Conservation (phyloP, 2,888 invertebrate genomes). For the Campoletis raptor region DNA sequence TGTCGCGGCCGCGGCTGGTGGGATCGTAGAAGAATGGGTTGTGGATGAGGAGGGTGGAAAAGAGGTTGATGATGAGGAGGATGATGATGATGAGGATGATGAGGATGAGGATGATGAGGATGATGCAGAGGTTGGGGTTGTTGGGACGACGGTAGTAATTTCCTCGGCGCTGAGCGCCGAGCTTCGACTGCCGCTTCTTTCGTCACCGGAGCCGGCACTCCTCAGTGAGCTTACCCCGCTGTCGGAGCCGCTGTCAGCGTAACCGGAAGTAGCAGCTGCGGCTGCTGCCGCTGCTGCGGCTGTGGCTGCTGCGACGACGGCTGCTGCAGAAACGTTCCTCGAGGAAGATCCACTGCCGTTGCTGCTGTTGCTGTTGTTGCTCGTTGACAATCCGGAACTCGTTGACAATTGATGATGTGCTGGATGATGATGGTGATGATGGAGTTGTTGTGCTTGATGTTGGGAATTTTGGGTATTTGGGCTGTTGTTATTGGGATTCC, state of each 20-base stretch:
- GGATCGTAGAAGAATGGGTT: conserved; percentile 46
- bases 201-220: conserved; percentile 90
- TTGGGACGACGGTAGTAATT: conserved; percentile 86
- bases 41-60: conserved; percentile 24
- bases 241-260: conserved; percentile 87
- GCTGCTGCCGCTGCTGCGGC: conserved; percentile 56
- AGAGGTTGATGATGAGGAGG: background rate
- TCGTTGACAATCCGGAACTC: background rate
- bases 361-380: conserved; percentile 6
- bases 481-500: conserved; percentile 70
- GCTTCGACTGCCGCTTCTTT: conserved; percentile 91
- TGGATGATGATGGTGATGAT: conserved; percentile 85
- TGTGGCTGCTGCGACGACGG: conserved; percentile 74
- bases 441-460: conserved; percentile 73
- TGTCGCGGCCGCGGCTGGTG: conserved; percentile 78
- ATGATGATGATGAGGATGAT: conserved; percentile 54
- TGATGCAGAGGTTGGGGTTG: conserved; percentile 67
- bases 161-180: conserved; percentile 92
- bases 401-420: conserved; percentile 29
- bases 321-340: conserved; percentile 41
- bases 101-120: conserved; percentile 67
- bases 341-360: conserved; percentile 32
- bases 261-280: conserved; percentile 81
- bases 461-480: conserved; percentile 75
- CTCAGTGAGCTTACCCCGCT: conserved; percentile 92